Conservation (phyloP, 2,888 invertebrate species). For the Aradus depressus region DNA sequence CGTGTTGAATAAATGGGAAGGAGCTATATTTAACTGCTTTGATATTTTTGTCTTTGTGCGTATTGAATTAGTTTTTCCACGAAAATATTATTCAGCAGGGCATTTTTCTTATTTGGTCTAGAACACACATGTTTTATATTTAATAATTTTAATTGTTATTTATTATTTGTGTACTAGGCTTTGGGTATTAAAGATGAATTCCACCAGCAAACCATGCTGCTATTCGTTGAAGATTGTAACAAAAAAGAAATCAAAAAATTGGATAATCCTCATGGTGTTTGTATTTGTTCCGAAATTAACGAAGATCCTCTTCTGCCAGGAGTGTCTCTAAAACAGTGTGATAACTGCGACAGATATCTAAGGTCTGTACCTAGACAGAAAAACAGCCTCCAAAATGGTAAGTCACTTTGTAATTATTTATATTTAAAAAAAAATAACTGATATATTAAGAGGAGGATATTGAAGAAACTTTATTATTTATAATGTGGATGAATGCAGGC, state of each 20-base stretch:
- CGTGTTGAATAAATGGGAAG: too few species aligned
- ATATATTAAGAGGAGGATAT: too few species aligned
- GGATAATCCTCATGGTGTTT: slow-evolving; percentile 14
- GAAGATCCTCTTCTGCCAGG: slow-evolving; percentile 16
- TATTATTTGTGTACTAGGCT: slow-evolving; percentile 42
- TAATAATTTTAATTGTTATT: too few species aligned
- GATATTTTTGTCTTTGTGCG: too few species aligned
- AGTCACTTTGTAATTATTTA: slow-evolving; percentile 21
- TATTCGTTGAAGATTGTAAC: slow-evolving; percentile 54
- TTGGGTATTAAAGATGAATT: slow-evolving; percentile 65
- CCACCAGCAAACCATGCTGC: slow-evolving; percentile 55
- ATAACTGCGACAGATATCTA: slow-evolving; percentile 59
- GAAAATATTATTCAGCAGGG: too few species aligned
- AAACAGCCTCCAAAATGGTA: slow-evolving; percentile 57
- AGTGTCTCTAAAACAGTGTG: slow-evolving; percentile 49
- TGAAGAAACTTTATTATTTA: too few species aligned
- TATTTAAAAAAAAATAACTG: slow-evolving; percentile 4
- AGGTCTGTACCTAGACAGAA: slow-evolving; percentile 53
- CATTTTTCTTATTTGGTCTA: neutral
- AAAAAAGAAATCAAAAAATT: slow-evolving; percentile 27
- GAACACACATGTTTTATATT: neutral
- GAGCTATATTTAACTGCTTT: too few species aligned
- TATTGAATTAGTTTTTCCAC: too few species aligned
- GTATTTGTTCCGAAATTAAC: slow-evolving; percentile 6
- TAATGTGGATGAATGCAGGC: too few species aligned